Evolutionary conservation across 2,888 invertebrate species (phyloP).

Genomic region (Apamea monoglypha): DNA sequence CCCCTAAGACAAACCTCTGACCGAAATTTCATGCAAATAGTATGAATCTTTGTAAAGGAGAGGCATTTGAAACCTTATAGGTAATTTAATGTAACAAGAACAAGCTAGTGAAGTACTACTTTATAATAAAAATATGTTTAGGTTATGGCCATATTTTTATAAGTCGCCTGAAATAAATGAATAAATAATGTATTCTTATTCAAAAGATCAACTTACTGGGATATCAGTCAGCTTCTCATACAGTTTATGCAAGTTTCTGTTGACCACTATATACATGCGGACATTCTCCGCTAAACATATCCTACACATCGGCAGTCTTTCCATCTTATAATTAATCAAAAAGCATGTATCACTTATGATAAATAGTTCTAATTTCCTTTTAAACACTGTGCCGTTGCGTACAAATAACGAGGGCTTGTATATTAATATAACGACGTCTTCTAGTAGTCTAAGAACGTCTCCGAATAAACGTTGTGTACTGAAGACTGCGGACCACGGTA

Average conservation of each 20-base stretch:
- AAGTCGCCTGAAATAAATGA: too few relatives aligned
- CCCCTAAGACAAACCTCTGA: not conserved
- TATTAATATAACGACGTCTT: too few relatives aligned
- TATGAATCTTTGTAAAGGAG: not conserved
- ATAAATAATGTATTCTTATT: too few relatives aligned
- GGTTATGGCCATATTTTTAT: too few relatives aligned
- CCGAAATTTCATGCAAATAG: too few relatives aligned
- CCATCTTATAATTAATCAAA: not conserved
- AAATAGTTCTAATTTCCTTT: not conserved
- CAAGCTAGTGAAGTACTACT: too few relatives aligned
- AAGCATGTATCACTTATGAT: not conserved
- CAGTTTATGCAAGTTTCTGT: not conserved
- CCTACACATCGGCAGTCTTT: not conserved
- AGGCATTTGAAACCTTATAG: not conserved
- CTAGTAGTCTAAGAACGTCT: too few relatives aligned
- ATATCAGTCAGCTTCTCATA: constrained; percentile 5
- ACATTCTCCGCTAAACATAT: not conserved
- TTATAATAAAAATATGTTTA: too few relatives aligned
- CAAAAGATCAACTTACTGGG: not conserved
- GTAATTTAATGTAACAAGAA: not conserved
- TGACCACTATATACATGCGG: not conserved
- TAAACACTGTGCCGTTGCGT: not conserved
- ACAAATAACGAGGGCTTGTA: too few relatives aligned
- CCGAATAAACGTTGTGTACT: too few relatives aligned
- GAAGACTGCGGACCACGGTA: too few relatives aligned